Conservation (phyloP, 2,888 invertebrate genomes). For the Polydrusus pterygomalis region DNA sequence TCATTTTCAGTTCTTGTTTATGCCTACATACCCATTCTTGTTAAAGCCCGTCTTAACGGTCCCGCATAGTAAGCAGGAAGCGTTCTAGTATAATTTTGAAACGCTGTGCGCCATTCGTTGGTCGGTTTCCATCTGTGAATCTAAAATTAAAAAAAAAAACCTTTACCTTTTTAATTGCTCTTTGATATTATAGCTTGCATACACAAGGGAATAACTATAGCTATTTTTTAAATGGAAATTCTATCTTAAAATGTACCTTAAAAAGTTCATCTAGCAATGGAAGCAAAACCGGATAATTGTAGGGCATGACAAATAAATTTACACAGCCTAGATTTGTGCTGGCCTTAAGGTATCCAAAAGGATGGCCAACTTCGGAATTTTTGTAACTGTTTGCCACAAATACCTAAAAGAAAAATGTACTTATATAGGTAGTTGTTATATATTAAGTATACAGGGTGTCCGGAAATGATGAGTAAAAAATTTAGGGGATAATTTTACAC, state of each 20-base stretch:
- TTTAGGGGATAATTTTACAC: no score
- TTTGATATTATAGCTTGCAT: no score
- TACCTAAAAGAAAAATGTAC: constrained; percentile 73
- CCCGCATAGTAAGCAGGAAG: constrained; percentile 97
- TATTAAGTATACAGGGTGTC: no score
- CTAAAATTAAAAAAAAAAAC: constrained; percentile 82
- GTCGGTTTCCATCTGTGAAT: constrained; percentile 94
- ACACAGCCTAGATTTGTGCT: constrained; percentile 95
- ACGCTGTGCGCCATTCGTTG: constrained; percentile 93
- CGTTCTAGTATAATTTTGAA: constrained; percentile 95
- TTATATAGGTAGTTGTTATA: no score
- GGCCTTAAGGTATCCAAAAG: constrained; percentile 98
- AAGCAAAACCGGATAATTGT: constrained; percentile 96
- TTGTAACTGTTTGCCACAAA: constrained; percentile 94
- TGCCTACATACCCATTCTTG: constrained; percentile 82
- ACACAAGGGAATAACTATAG: no score
- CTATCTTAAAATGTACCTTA: constrained; percentile 76
- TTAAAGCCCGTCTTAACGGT: constrained; percentile 91
- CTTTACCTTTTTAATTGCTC: no score
- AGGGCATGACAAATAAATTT: constrained; percentile 97
- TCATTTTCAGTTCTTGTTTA: no score
- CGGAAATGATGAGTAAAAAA: no score
- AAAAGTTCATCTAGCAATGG: constrained; percentile 95
- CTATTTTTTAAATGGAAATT: no score
- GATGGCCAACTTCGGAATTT: constrained; percentile 90